Evolutionary conservation across 2,797 vertebrate genomes (phyloP).

Genomic region (Falco columbarius): DNA sequence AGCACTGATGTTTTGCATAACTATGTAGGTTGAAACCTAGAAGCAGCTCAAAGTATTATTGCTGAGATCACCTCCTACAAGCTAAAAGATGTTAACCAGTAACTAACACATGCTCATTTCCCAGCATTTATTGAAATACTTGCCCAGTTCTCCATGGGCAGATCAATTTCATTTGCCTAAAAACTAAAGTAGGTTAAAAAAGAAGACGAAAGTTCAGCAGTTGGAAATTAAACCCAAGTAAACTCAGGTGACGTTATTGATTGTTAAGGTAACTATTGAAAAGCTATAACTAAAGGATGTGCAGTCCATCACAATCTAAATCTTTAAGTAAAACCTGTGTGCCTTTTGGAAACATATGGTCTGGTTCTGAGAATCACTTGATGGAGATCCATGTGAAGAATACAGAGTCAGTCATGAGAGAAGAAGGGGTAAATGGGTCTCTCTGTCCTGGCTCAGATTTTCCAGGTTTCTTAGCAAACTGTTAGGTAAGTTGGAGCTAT

Average conservation of each 20-base stretch:
- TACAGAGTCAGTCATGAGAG: background rate
- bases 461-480: background rate
- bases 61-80: background rate
- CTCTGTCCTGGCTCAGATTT: background rate
- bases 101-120: background rate
- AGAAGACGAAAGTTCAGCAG: background rate
- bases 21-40: background rate
- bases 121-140: background rate
- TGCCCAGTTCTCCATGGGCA: background rate
- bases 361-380: background rate
- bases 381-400: background rate
- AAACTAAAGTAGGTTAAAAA: background rate
- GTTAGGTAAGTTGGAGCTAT: background rate
- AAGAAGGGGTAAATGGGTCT: background rate
- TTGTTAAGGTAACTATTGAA: background rate
- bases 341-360: background rate
- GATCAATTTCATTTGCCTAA: background rate
- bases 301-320: background rate
- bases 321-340: background rate
- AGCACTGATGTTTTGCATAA: background rate
- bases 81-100: background rate
- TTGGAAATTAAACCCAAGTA: background rate
- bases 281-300: background rate
- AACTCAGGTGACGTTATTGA: background rate
- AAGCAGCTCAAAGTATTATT: background rate